These are phyloP conservation scores for Gymnocypris eckloni DNA, from an alignment of 2,797 vertebrate genomes.

Conservation along the genomic window DNA sequence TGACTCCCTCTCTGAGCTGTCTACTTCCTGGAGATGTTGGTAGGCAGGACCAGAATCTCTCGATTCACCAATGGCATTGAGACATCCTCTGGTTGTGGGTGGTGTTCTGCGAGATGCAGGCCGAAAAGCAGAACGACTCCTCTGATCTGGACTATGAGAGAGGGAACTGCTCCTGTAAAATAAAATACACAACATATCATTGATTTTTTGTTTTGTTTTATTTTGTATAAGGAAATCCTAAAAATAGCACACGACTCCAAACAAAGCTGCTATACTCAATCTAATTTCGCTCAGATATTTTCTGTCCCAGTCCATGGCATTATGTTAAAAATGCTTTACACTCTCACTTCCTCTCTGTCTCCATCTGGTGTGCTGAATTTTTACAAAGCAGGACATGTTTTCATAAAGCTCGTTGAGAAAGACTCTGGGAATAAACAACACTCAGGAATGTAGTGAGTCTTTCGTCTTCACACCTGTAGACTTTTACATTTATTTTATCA, in stretches of 20 bases:
- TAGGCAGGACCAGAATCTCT: conserved; percentile 79
- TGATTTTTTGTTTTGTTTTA: neutral
- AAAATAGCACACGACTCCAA: neutral
- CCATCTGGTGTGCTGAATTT: conserved; percentile 41
- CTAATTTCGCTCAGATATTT: neutral
- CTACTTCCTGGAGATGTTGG: conserved; percentile 79
- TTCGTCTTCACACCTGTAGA: neutral
- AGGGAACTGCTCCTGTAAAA: conserved; percentile 67
- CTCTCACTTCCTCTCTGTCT: conserved; percentile 30
- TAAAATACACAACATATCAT: neutral
- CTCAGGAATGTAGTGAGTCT: neutral
- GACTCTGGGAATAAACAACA: neutral
- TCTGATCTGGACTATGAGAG: conserved; percentile 71
- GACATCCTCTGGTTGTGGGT: conserved; percentile 71
- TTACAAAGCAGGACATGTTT: conserved; percentile 20
- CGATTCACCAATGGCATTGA: conserved; percentile 73
- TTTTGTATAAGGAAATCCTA: too few species aligned
- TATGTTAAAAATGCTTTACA: neutral
- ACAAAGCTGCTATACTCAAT: neutral
- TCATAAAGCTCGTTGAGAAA: neutral
- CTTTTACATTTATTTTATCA: neutral
- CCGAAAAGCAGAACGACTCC: conserved; percentile 63
- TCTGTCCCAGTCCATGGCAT: neutral
- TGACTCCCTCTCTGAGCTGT: conserved; percentile 71
- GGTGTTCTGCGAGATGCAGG: conserved; percentile 71